Percentiles rank a stretch among this genome's conserved stretches.
phyloP scores from a whole-genome alignment of 2,797 vertebrate genomes.

The Tangara arthus region DNA sequence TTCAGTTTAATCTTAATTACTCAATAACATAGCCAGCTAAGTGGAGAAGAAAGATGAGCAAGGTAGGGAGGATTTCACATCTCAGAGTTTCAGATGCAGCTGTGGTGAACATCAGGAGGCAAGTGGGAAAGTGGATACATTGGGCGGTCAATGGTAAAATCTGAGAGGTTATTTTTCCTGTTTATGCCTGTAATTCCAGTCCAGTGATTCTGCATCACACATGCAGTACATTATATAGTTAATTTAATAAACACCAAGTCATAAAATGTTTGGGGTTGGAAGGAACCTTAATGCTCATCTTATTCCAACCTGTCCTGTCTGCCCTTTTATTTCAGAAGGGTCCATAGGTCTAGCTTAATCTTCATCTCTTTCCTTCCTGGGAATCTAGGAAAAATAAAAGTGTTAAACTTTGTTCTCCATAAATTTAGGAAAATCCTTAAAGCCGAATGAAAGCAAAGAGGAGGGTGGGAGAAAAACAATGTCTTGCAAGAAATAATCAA shows the following conservation, averaged over 20 bases:
- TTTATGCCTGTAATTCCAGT: background rate
- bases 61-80: background rate
- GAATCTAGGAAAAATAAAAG: background rate
- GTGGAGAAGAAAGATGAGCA: background rate
- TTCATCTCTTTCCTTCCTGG: background rate
- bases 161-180: background rate
- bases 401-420: background rate
- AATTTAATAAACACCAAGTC: background rate
- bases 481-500: background rate
- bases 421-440: background rate
- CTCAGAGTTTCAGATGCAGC: background rate
- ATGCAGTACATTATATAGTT: fast-evolving
- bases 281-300: background rate
- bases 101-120: background rate
- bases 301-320: background rate
- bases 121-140: background rate
- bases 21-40: background rate
- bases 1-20: background rate
- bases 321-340: background rate
- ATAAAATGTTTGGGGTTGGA: background rate
- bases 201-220: background rate
- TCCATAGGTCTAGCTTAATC: background rate
- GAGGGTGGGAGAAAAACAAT: background rate
- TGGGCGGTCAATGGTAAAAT: background rate
- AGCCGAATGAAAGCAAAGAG: background rate